Percentiles rank a stretch among this genome's conserved stretches.
These are phyloP conservation scores for Griposia aprilina DNA, from an alignment of 2,888 invertebrate genomes.

Conservation along the genomic window DNA sequence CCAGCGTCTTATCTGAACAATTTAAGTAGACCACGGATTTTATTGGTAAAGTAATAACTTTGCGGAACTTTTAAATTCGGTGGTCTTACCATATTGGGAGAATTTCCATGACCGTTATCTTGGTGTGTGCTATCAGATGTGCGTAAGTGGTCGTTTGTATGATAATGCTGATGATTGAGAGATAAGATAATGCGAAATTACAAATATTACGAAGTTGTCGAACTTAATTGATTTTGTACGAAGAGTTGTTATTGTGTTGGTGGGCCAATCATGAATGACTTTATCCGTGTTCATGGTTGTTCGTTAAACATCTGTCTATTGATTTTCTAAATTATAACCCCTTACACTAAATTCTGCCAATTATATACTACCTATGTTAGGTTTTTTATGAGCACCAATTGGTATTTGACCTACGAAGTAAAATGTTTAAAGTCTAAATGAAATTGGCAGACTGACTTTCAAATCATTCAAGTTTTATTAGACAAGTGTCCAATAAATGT, in stretches of 20 bases:
- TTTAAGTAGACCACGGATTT: conserved; percentile 9
- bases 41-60: not conserved
- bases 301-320: not conserved
- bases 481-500: conserved; percentile 4
- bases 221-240: conserved; percentile 34
- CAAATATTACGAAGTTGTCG: conserved; percentile 42
- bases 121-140: conserved; percentile 32
- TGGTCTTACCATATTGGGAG: conserved; percentile 14
- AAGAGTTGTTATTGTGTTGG: conserved; percentile 16
- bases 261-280: not conserved
- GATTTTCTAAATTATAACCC: not conserved
- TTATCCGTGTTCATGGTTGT: not conserved
- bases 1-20: conserved; percentile 7
- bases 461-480: conserved; percentile 28
- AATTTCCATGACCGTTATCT: conserved; percentile 45
- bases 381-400: conserved; percentile 18
- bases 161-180: conserved; percentile 53
- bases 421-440: conserved; percentile 11
- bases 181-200: conserved; percentile 49
- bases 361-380: not conserved
- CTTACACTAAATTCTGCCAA: not conserved
- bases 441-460: conserved; percentile 19
- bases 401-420: conserved; percentile 18
- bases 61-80: conserved; percentile 28
- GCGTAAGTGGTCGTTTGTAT: conserved; percentile 49